Conservation (phyloP, 2,888 invertebrate genomes). For the Portevinia maculata region DNA sequence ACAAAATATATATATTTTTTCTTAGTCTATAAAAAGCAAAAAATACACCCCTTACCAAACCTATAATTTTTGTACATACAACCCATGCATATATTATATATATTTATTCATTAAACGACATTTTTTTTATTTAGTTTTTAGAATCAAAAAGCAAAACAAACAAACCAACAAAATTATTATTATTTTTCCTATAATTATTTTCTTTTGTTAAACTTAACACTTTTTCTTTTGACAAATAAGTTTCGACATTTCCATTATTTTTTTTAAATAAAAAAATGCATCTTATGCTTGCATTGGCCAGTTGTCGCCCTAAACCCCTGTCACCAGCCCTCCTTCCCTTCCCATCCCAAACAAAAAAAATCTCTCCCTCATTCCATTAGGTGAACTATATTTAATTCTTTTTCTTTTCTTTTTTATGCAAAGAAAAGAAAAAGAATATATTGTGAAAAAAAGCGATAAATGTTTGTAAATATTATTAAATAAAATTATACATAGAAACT, state of each 20-base stretch:
- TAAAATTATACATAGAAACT: slow-evolving; percentile 53
- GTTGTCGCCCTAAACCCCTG: slow-evolving; percentile 30
- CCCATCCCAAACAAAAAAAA: not conserved
- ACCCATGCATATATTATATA: slow-evolving; percentile 63
- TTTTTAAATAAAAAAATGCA: slow-evolving; percentile 54
- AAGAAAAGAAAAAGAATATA: slow-evolving; percentile 76
- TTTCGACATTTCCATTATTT: slow-evolving; percentile 48
- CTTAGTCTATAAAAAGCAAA: slow-evolving; percentile 60
- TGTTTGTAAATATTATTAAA: slow-evolving; percentile 76
- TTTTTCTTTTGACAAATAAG: slow-evolving; percentile 65
- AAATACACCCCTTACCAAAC: slow-evolving; percentile 39
- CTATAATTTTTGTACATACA: slow-evolving; percentile 57
- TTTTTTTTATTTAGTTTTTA: slow-evolving; percentile 74
- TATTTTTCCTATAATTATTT: slow-evolving; percentile 22
- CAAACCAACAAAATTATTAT: slow-evolving; percentile 48
- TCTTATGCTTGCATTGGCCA: slow-evolving; percentile 71
- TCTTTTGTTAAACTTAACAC: slow-evolving; percentile 41
- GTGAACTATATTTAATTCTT: slow-evolving; percentile 61
- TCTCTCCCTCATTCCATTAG: slow-evolving; percentile 59
- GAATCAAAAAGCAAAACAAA: slow-evolving; percentile 69
- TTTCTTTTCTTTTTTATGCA: slow-evolving; percentile 78
- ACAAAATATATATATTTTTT: slow-evolving; percentile 43
- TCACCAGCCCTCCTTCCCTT: not conserved
- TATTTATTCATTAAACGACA: slow-evolving; percentile 70
- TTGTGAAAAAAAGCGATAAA: slow-evolving; percentile 57